Evolutionary conservation across 2,113 vertebrate genomes (phyloP).

Genomic region (Rhodinocichla rosea): DNA sequence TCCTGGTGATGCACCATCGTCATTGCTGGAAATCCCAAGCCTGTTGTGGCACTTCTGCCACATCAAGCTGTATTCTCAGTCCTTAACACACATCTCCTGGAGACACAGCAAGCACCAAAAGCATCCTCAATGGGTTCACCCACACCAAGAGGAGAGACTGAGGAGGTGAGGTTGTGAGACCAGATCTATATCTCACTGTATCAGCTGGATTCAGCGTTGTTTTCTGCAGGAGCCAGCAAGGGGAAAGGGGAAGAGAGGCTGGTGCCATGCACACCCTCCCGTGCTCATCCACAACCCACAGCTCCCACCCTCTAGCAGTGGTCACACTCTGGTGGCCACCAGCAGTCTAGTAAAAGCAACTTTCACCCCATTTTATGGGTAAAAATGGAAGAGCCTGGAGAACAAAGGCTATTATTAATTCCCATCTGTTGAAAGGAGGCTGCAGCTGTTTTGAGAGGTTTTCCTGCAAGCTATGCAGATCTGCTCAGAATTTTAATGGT

Average conservation of each 20-base stretch:
- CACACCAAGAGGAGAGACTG: rapidly evolving
- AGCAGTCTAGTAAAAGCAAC: slow-evolving; percentile 17
- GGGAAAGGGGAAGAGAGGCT: neutral
- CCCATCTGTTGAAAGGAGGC: slow-evolving; percentile 70
- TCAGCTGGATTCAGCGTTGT: neutral
- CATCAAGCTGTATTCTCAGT: neutral
- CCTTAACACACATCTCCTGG: neutral
- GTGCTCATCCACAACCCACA: neutral
- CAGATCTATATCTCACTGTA: neutral
- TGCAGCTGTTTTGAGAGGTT: slow-evolving; percentile 68
- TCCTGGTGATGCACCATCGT: neutral
- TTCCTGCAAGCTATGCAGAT: slow-evolving; percentile 67
- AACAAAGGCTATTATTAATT: slow-evolving; percentile 79
- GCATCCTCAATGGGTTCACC: neutral
- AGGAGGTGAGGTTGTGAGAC: neutral
- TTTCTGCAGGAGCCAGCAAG: neutral
- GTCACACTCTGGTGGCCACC: neutral
- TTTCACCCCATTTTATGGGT: slow-evolving; percentile 47
- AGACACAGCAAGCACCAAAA: neutral
- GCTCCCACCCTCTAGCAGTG: neutral
- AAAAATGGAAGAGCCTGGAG: slow-evolving; percentile 55
- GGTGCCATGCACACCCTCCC: rapidly evolving
- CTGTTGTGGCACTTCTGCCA: rapidly evolving
- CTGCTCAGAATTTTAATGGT: slow-evolving; percentile 71
- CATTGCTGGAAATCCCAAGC: neutral